Conservation (phyloP, 1,140 invertebrate genomes). For the Asbolus verrucosus region DNA sequence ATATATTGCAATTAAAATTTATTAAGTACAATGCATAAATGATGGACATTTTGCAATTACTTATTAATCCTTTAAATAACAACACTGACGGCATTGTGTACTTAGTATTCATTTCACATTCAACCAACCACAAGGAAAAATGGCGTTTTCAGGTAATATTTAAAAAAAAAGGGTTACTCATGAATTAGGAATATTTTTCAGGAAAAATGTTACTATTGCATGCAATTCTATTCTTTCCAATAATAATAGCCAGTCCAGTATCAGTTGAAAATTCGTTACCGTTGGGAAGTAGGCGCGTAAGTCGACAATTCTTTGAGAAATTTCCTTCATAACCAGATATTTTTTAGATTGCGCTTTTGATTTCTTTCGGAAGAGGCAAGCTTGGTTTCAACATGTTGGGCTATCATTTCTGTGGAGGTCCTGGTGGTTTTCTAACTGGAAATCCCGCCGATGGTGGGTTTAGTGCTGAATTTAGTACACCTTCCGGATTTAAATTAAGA, state of each 20-base stretch:
- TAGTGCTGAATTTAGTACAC: constrained; percentile 75
- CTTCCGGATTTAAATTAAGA: constrained; percentile 71
- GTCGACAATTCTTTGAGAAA: neutral
- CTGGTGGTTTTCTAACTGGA: constrained; percentile 69
- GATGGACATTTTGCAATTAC: constrained; percentile 1
- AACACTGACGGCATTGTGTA: constrained; percentile 12
- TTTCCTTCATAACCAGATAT: neutral
- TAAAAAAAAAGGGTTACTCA: too few relatives aligned
- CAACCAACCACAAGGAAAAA: too few relatives aligned
- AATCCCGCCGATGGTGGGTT: constrained; percentile 70
- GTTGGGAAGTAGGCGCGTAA: neutral
- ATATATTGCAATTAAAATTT: neutral
- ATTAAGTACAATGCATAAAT: constrained; percentile 20
- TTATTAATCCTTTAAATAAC: constrained; percentile 16
- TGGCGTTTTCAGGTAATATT: too few relatives aligned
- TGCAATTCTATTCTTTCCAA: neutral
- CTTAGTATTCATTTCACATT: constrained; percentile 26
- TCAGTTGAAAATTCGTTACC: neutral
- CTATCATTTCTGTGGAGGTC: constrained; percentile 77
- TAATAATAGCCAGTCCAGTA: constrained; percentile 1
- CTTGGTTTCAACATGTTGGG: constrained; percentile 78
- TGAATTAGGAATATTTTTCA: too few relatives aligned
- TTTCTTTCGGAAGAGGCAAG: constrained; percentile 70
- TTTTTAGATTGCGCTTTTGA: neutral
- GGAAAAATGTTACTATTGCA: constrained; percentile 21